Percentiles rank a stretch among this genome's conserved stretches.
Evolutionary conservation across 2,797 vertebrate species (phyloP).

Genomic region (Dermochelys coriacea): DNA sequence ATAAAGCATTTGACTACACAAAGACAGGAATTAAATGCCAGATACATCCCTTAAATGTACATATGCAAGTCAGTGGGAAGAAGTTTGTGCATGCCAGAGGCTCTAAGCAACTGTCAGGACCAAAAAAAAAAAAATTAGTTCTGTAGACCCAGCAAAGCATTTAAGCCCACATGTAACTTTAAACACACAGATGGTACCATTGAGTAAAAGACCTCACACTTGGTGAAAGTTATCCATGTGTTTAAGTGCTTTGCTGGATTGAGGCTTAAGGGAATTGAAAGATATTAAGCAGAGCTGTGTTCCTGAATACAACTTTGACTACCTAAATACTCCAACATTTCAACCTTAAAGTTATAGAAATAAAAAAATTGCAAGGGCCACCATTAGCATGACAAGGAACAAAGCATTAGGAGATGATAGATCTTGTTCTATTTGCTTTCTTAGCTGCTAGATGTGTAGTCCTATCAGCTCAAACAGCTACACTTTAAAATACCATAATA

Average conservation of each 20-base stretch:
- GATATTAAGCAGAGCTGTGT: not conserved
- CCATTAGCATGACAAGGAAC: not conserved
- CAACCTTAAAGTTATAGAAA: not conserved
- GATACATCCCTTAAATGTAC: not conserved
- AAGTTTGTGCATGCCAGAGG: conserved; percentile 17
- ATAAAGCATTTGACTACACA: conserved; percentile 36
- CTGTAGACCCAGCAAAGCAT: not conserved
- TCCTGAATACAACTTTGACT: not conserved
- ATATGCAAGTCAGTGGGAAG: conserved; percentile 1
- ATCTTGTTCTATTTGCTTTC: not conserved
- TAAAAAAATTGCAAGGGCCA: not conserved
- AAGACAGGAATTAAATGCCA: conserved; percentile 44
- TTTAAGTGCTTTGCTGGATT: not conserved
- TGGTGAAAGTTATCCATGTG: not conserved
- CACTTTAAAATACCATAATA: no score
- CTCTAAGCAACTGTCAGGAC: conserved; percentile 9
- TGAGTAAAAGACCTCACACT: not conserved
- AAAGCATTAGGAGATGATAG: not conserved
- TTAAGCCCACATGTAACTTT: not conserved
- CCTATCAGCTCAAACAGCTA: not conserved
- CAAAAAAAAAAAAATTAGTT: conserved; percentile 23
- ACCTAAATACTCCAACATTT: not conserved
- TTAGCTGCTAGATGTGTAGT: not conserved
- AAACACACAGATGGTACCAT: not conserved
- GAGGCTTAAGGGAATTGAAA: not conserved